Percentiles rank a stretch among this genome's conserved stretches.
Conservation (phyloP, 2,797 vertebrate species). For the Anolis apletophallus region DNA sequence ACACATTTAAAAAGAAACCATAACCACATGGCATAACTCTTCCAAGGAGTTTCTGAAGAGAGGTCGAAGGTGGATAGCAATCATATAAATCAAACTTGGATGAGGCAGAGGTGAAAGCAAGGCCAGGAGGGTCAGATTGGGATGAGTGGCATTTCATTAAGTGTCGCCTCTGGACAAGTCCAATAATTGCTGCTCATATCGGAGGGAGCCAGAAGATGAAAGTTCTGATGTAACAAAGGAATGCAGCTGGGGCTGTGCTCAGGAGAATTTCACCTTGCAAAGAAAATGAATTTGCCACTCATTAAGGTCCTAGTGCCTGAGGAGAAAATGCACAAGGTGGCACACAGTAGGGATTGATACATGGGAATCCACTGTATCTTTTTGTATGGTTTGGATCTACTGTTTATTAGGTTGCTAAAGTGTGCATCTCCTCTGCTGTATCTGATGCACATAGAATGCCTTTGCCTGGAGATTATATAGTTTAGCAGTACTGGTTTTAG, state of each 20-base stretch:
- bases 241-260: background rate
- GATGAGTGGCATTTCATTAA: conserved; percentile 23
- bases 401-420: too few species aligned
- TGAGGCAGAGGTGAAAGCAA: conserved; percentile 26
- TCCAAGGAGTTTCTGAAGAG: conserved; percentile 13
- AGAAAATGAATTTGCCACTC: background rate
- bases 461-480: background rate
- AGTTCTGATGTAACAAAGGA: background rate
- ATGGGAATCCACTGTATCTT: background rate
- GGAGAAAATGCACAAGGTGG: background rate
- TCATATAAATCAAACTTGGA: conserved; percentile 17
- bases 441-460: background rate
- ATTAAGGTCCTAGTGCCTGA: background rate
- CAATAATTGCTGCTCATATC: conserved; percentile 10
- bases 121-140: conserved; percentile 6
- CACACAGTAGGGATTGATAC: background rate
- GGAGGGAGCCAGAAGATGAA: conserved; percentile 24
- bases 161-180: conserved; percentile 26
- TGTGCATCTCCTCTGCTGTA: background rate
- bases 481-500: background rate
- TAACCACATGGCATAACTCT: background rate
- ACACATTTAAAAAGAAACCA: background rate
- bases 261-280: background rate
- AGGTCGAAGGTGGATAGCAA: background rate
- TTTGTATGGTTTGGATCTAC: background rate